Conservation (phyloP, 2,888 invertebrate genomes). For the Cephonodes hylas region DNA sequence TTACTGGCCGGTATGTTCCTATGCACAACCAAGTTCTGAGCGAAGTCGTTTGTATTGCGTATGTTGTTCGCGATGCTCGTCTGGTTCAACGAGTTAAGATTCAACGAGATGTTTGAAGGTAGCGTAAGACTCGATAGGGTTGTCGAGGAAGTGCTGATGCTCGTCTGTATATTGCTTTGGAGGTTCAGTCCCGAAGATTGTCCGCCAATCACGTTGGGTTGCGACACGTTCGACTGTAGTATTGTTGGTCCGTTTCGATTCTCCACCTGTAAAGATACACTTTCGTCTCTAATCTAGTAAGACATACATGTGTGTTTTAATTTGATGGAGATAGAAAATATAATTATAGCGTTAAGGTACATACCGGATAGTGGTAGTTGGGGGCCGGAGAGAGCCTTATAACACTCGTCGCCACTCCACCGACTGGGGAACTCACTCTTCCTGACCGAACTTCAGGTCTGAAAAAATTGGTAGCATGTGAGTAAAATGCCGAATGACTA, state of each 20-base stretch:
- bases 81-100: constrained; percentile 51
- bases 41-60: constrained; percentile 54
- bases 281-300: background rate
- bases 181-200: constrained; percentile 52
- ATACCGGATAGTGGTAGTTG: constrained; percentile 74
- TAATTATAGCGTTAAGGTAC: background rate
- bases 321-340: background rate
- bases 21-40: constrained; percentile 68
- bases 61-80: constrained; percentile 58
- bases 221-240: constrained; percentile 52
- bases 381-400: constrained; percentile 91
- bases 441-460: constrained; percentile 88
- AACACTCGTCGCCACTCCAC: constrained; percentile 87
- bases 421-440: constrained; percentile 71
- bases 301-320: background rate
- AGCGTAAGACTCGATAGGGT: constrained; percentile 52
- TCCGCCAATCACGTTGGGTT: constrained; percentile 56
- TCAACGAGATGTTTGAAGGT: constrained; percentile 61
- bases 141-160: constrained; percentile 49
- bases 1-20: constrained; percentile 52
- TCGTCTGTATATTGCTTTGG: constrained; percentile 46
- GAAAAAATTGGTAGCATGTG: constrained; percentile 15
- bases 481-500: background rate
- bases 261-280: constrained; percentile 51
- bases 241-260: constrained; percentile 64